Evolutionary conservation across 2,888 invertebrate species (phyloP).

Genomic region (Drosophila fungiperda): DNA sequence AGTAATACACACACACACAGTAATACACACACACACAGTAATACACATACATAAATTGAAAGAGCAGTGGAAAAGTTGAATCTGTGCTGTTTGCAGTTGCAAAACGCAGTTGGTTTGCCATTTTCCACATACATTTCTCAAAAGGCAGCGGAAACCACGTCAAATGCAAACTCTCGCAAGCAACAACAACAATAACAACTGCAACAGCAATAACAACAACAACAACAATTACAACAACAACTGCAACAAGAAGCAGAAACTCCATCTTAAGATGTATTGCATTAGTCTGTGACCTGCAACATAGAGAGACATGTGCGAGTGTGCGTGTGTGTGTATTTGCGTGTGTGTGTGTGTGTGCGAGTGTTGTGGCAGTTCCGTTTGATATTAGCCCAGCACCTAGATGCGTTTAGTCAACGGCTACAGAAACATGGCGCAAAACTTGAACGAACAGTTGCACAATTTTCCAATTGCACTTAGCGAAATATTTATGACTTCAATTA

Average conservation of each 20-base stretch:
- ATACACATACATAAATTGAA: slow-evolving; percentile 1
- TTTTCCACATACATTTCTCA: slow-evolving; percentile 82
- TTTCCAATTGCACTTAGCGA: slow-evolving; percentile 14
- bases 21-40: slow-evolving; percentile 13
- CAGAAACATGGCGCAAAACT: slow-evolving; percentile 62
- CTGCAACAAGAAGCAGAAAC: slow-evolving; percentile 32
- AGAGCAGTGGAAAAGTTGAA: slow-evolving; percentile 36
- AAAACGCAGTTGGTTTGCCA: slow-evolving; percentile 70
- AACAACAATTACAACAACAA: not conserved
- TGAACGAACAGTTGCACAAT: slow-evolving; percentile 42
- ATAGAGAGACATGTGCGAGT: slow-evolving; percentile 18
- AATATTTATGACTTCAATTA: not conserved
- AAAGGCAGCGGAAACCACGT: slow-evolving; percentile 75
- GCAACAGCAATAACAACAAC: not conserved
- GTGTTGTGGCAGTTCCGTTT: slow-evolving; percentile 74
- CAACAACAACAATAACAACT: slow-evolving; percentile 9
- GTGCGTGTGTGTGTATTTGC: slow-evolving; percentile 10
- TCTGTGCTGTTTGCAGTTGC: slow-evolving; percentile 43
- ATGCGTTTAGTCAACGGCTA: slow-evolving; percentile 73
- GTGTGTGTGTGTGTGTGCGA: slow-evolving; percentile 23
- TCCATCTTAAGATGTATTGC: slow-evolving; percentile 72
- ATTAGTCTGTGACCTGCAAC: slow-evolving; percentile 63
- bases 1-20: slow-evolving; percentile 19
- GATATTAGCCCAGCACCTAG: slow-evolving; percentile 76
- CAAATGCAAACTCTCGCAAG: slow-evolving; percentile 61